Conservation (phyloP, 2,113 vertebrate species). For the Tetrax tetrax region DNA sequence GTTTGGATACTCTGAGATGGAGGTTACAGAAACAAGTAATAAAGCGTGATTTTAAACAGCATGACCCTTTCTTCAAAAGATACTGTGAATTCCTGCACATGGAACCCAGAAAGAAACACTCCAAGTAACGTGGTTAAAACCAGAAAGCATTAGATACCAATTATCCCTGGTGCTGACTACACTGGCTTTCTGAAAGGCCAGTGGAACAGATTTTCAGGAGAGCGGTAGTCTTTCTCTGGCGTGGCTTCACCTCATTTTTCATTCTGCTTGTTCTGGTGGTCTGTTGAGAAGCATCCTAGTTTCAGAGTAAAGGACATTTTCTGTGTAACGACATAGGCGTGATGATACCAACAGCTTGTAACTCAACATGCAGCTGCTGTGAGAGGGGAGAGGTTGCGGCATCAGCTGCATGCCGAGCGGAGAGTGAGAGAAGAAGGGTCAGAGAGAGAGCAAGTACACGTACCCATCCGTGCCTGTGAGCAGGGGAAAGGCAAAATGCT, state of each 20-base stretch:
- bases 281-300: neutral
- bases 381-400: neutral
- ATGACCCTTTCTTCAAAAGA: neutral
- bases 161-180: neutral
- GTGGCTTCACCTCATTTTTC: neutral
- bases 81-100: neutral
- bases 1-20: neutral
- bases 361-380: neutral
- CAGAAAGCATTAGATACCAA: neutral
- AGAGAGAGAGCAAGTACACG: rapidly evolving
- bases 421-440: neutral
- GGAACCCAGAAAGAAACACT: rapidly evolving
- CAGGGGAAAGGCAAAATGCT: neutral
- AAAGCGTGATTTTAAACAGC: neutral
- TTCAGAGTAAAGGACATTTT: neutral
- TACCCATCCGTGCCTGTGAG: neutral
- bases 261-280: neutral
- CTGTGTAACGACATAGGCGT: neutral
- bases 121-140: neutral
- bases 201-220: neutral
- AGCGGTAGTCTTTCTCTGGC: neutral
- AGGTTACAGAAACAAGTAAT: neutral
- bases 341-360: neutral
- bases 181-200: neutral
- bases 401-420: neutral